These are phyloP conservation scores for Serilophus lunatus DNA, from an alignment of 2,113 vertebrate species.

Conservation along the genomic window DNA sequence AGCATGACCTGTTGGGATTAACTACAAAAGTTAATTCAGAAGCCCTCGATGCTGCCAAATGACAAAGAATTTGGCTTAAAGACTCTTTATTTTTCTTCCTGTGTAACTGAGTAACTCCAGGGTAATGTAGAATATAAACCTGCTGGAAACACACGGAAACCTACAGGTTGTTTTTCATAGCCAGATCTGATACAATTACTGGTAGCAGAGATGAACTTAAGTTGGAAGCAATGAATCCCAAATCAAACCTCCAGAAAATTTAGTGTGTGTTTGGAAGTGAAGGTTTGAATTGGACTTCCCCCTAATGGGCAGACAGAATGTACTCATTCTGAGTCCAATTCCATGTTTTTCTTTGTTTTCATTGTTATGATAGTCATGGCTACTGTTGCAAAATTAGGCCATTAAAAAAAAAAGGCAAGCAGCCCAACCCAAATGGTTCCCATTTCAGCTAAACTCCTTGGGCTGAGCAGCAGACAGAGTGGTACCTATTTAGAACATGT, in stretches of 20 bases:
- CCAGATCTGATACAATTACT: not conserved
- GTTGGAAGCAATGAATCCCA: not conserved
- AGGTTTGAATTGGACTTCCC: conserved; percentile 31
- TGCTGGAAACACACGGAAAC: not conserved
- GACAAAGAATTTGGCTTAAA: not conserved
- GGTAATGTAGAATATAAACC: not conserved
- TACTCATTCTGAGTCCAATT: conserved; percentile 25
- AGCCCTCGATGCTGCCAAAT: not conserved
- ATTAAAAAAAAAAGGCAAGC: conserved; percentile 23
- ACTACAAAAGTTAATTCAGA: not conserved
- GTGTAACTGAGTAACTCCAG: not conserved
- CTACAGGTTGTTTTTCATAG: not conserved
- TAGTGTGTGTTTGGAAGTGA: not conserved
- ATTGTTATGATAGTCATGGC: conserved; percentile 54
- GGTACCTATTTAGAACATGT: conserved; percentile 34
- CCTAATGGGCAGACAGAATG: conserved; percentile 6
- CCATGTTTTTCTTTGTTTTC: conserved; percentile 48
- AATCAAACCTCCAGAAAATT: conserved; percentile 6
- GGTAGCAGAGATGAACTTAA: not conserved
- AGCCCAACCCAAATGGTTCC: conserved; percentile 25
- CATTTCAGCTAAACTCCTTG: conserved; percentile 22
- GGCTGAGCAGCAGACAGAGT: conserved; percentile 8
- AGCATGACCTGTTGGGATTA: not conserved
- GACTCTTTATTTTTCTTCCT: not conserved
- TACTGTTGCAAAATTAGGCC: conserved; percentile 50